These are phyloP conservation scores for Austrolebias charrua DNA, from an alignment of 2,797 vertebrate genomes.

Conservation along the genomic window DNA sequence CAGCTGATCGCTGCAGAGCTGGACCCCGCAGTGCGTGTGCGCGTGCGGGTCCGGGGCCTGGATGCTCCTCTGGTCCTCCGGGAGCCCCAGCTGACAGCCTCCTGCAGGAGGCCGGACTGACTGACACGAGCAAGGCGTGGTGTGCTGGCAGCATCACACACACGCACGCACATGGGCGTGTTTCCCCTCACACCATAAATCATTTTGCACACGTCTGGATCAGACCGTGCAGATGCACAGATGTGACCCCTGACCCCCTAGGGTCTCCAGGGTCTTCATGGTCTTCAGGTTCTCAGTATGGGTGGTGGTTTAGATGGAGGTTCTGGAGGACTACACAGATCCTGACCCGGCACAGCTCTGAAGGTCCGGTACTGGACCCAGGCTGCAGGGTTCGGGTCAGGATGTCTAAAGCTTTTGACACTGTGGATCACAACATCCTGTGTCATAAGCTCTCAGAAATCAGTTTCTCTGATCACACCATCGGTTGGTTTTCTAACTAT, in stretches of 20 bases:
- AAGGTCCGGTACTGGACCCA: too few relatives aligned
- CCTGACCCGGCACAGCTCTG: not conserved
- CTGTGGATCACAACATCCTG: too few relatives aligned
- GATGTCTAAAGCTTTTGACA: too few relatives aligned
- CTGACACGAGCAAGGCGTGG: slow-evolving; percentile 68
- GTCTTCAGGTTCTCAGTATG: not conserved
- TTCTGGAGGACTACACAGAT: slow-evolving; percentile 31
- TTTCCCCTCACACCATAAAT: slow-evolving; percentile 33
- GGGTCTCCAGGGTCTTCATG: slow-evolving; percentile 27
- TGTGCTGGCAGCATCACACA: slow-evolving; percentile 50
- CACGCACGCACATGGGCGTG: slow-evolving; percentile 44
- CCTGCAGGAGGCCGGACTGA: slow-evolving; percentile 46
- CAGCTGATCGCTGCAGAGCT: too few relatives aligned
- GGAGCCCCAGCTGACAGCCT: slow-evolving; percentile 46
- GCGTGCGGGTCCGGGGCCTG: slow-evolving; percentile 32
- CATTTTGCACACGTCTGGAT: slow-evolving; percentile 1
- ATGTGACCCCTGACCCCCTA: not conserved
- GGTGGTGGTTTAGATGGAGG: not conserved
- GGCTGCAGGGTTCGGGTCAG: too few relatives aligned
- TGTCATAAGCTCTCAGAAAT: too few relatives aligned
- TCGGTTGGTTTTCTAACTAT: too few relatives aligned
- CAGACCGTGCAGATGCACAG: too few relatives aligned
- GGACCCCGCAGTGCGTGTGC: slow-evolving; percentile 35
- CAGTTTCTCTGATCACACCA: too few relatives aligned
- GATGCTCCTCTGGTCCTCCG: slow-evolving; percentile 50